Evolutionary conservation across 2,113 vertebrate genomes (phyloP), one percentile per base, ranked within the genome.

Genomic region (Upupa epops): DNA sequence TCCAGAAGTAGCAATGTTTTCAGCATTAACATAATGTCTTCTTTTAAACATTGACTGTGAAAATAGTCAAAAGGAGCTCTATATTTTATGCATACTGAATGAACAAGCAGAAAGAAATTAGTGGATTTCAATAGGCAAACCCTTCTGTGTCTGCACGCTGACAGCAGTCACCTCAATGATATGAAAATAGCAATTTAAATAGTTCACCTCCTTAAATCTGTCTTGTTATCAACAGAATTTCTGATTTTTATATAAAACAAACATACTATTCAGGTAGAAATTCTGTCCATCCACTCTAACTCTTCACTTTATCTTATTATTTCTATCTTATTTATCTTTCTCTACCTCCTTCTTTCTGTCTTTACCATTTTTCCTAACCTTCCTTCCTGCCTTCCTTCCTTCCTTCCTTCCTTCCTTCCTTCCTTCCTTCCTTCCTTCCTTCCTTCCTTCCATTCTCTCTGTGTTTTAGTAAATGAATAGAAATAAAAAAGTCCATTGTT

Each of bases 281-380:
- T 3, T 55, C 13, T n/a, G 11, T 25, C 6, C 4, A 17, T 2
- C 4, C 14, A 11, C 1, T 2, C 22, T 6, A 10, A 18, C 36
- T 12, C 21, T 24, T 20, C 31, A 13, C 17, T 24, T 31, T 45
- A 8, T 40, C 19, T 16, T 29, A 21, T 17, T 31, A 25, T 17
- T 5, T 4, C 19, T 26, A 29, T 4, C 19, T 51, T 17, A 21
- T 25, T 25, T 34, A 32, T 31, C 11, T 31, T 10, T n/a, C 9
- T 31, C 16, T 28, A 26, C 20, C 54, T n/a, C 26, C 17, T 9
- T 11, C 21, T 42, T 13, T 52, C 37, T 21, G 21, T 29, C 26
- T 61, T 11, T 52, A 11, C 22, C 20, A 28, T 15, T 54, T 28
- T n/a, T 22, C n/a, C 17, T 16, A 24, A n/a, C 10, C 16, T 26